A percentile compares a stretch with the other conserved stretches of the same genome.
phyloP scores from a whole-genome alignment of 2,113 vertebrate species.

The Mustela lutreola region DNA sequence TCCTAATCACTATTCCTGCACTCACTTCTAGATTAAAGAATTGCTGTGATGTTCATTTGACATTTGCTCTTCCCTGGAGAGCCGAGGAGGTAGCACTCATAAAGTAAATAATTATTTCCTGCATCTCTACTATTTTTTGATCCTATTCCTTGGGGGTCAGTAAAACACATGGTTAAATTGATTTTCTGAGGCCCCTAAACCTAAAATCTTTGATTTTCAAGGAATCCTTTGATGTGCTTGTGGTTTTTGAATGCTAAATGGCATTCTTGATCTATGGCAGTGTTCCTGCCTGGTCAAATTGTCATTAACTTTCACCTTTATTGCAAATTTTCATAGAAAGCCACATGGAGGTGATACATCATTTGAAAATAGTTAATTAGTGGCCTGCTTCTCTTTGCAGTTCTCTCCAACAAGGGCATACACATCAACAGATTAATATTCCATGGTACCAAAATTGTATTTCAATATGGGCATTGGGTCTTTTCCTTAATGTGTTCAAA shows the following conservation, averaged over 20 bases:
- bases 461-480: not conserved
- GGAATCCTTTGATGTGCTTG: not conserved
- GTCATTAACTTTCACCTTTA: conserved; percentile 68
- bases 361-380: conserved; percentile 73
- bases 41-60: not conserved
- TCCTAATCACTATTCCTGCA: not conserved
- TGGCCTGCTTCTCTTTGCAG: conserved; percentile 39
- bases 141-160: not conserved
- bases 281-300: not conserved
- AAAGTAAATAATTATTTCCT: conserved; percentile 58
- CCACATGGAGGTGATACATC: conserved; percentile 66
- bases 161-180: conserved; percentile 35
- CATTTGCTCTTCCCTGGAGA: not conserved
- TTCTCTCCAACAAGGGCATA: conserved; percentile 58
- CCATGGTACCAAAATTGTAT: conserved; percentile 22
- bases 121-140: not conserved
- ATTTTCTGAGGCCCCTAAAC: conserved; percentile 35
- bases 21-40: conserved; percentile 25
- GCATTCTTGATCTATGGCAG: conserved; percentile 42
- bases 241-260: conserved; percentile 42
- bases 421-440: not conserved
- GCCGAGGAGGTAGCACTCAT: not conserved
- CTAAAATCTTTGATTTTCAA: conserved; percentile 46
- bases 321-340: conserved; percentile 54
- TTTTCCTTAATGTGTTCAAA: conserved; percentile 45